These are phyloP conservation scores for Erebia epiphron DNA, from an alignment of 2,888 invertebrate species.

Conservation along the genomic window DNA sequence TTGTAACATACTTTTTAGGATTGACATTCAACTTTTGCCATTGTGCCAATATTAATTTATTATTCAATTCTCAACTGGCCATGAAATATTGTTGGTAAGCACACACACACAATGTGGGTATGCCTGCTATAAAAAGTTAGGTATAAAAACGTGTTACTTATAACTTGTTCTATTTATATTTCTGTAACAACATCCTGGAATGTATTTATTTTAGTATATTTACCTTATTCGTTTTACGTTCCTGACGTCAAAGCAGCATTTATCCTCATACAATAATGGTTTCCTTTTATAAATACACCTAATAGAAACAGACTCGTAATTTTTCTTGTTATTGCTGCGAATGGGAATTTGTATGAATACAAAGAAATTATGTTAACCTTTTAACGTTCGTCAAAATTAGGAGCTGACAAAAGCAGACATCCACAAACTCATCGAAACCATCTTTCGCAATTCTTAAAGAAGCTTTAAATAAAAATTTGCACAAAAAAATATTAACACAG, in stretches of 20 bases:
- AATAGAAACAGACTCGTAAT: background rate
- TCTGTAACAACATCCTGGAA: slow-evolving; percentile 15
- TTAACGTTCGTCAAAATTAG: too few relatives aligned
- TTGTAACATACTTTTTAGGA: too few relatives aligned
- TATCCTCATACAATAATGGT: slow-evolving; percentile 14
- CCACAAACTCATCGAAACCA: background rate
- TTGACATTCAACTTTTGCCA: background rate
- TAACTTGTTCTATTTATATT: slow-evolving; percentile 5
- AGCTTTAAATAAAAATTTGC: background rate
- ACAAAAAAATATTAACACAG: background rate
- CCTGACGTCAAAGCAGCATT: slow-evolving; percentile 20
- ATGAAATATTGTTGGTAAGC: background rate
- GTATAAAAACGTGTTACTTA: too few relatives aligned
- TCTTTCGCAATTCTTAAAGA: background rate
- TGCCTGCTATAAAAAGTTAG: background rate
- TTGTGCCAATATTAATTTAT: background rate
- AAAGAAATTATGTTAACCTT: too few relatives aligned
- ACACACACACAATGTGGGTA: background rate
- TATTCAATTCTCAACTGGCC: background rate
- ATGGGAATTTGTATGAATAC: background rate
- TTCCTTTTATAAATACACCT: slow-evolving; percentile 18
- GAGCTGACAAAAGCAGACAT: background rate
- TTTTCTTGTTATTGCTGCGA: background rate
- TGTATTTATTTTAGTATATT: slow-evolving; percentile 24
- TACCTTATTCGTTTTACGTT: slow-evolving; percentile 18